These are phyloP conservation scores for Dicycla oo DNA, from an alignment of 2,888 invertebrate species.

Conservation along the genomic window DNA sequence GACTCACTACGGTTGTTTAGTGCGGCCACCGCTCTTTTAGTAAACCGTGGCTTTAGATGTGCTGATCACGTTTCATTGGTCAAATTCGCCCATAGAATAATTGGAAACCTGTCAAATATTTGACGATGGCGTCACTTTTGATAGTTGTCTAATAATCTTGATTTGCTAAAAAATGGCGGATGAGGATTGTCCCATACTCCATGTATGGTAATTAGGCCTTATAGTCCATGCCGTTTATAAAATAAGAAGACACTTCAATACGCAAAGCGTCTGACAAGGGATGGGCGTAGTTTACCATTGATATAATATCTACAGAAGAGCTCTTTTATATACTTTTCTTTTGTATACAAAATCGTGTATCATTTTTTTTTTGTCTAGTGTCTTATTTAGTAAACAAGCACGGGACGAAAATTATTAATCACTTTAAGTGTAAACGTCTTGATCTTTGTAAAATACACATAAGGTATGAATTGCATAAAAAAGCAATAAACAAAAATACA, in stretches of 20 bases:
- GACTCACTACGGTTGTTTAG: too few relatives aligned
- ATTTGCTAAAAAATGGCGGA: not conserved
- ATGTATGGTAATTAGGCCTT: slow-evolving; percentile 61
- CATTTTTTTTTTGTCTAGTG: not conserved
- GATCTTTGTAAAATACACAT: not conserved
- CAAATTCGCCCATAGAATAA: not conserved
- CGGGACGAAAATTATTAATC: not conserved
- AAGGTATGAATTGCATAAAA: not conserved
- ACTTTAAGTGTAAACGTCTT: not conserved
- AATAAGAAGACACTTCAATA: slow-evolving; percentile 61
- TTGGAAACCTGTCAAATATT: not conserved
- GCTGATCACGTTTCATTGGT: not conserved
- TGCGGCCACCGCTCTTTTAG: too few relatives aligned
- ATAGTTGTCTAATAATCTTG: slow-evolving; percentile 3
- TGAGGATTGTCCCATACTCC: slow-evolving; percentile 25
- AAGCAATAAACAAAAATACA: not conserved
- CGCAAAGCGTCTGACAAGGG: slow-evolving; percentile 62
- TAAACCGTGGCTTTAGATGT: too few relatives aligned
- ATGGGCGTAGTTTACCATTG: slow-evolving; percentile 52
- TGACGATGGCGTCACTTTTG: not conserved
- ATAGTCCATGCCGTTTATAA: slow-evolving; percentile 60
- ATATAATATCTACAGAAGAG: slow-evolving; percentile 57
- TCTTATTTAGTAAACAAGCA: slow-evolving; percentile 7
- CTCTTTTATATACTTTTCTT: slow-evolving; percentile 33
- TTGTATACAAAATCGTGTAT: not conserved